Evolutionary conservation across 2,888 invertebrate species (phyloP).

Genomic region (Cantharis flavilabris): DNA sequence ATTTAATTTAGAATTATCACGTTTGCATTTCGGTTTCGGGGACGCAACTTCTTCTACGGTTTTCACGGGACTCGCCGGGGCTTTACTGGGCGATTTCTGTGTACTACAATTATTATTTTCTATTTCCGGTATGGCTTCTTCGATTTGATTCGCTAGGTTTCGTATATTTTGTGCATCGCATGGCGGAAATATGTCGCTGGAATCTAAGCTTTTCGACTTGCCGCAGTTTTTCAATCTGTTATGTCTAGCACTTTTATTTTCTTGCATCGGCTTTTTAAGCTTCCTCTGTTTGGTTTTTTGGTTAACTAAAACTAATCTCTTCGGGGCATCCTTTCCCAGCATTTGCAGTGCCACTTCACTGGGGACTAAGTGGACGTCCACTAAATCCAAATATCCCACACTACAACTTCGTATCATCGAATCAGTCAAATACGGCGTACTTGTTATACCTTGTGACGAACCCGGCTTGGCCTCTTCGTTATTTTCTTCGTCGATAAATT

Average conservation of each 20-base stretch:
- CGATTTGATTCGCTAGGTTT: conserved; percentile 40
- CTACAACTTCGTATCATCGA: conserved; percentile 85
- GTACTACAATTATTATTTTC: conserved; percentile 38
- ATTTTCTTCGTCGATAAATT: conserved; percentile 47
- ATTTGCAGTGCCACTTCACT: conserved; percentile 74
- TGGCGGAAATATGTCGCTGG: conserved; percentile 74
- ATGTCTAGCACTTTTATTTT: conserved; percentile 42
- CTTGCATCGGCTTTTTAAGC: conserved; percentile 45
- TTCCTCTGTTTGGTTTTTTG: conserved; percentile 61
- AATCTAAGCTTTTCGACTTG: conserved; percentile 84
- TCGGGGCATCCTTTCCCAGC: conserved; percentile 75
- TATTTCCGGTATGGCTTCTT: conserved; percentile 49
- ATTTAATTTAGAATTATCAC: conserved; percentile 48
- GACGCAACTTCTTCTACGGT: conserved; percentile 31
- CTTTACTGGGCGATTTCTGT: conserved; percentile 33
- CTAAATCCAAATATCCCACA: conserved; percentile 84
- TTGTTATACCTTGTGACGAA: conserved; percentile 20
- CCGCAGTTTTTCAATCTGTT: conserved; percentile 71
- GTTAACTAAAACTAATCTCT: conserved; percentile 76
- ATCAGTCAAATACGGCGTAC: conserved; percentile 57
- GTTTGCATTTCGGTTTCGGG: conserved; percentile 38
- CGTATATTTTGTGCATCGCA: conserved; percentile 42
- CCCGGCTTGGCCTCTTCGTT: conserved; percentile 34
- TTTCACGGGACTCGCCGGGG: conserved; percentile 24
- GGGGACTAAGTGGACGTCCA: conserved; percentile 75